phyloP scores from a whole-genome alignment of 1,140 invertebrate genomes.

The Drosophila ercepeae region DNA sequence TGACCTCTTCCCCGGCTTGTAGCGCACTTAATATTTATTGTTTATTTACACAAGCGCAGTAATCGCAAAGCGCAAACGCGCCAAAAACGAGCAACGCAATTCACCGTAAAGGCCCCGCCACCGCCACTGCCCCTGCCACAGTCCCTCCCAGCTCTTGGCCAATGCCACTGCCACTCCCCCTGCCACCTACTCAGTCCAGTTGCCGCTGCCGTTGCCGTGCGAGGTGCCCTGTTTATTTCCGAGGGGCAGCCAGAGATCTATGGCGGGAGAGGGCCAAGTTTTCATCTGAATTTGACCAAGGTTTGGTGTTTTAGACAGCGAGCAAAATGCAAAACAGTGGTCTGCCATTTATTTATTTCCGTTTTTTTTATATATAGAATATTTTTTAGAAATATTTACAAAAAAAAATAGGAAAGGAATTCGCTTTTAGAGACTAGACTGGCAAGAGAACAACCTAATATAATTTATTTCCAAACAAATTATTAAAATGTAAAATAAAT shows the following conservation, averaged over 20 bases:
- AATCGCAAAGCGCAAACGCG: slow-evolving; percentile 78
- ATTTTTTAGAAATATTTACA: too few species aligned
- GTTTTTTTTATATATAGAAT: too few species aligned
- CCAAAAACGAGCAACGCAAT: slow-evolving; percentile 74
- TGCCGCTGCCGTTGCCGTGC: not conserved
- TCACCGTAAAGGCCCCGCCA: slow-evolving; percentile 51
- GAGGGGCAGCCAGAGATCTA: slow-evolving; percentile 24
- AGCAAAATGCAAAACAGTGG: slow-evolving; percentile 34
- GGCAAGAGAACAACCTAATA: too few species aligned
- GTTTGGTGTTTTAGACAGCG: slow-evolving; percentile 14
- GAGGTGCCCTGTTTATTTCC: slow-evolving; percentile 3
- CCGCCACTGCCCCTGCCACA: slow-evolving; percentile 20
- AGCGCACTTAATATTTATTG: slow-evolving; percentile 80
- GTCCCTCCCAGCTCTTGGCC: too few species aligned
- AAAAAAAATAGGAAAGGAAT: too few species aligned
- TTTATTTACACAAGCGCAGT: slow-evolving; percentile 82
- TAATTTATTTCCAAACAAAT: too few species aligned
- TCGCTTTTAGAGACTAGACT: too few species aligned
- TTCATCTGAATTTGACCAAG: slow-evolving; percentile 23
- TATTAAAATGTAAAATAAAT: too few species aligned
- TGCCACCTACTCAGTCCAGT: too few species aligned
- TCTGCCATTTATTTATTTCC: not conserved
- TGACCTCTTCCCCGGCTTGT: slow-evolving; percentile 55
- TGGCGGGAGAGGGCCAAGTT: slow-evolving; percentile 18
- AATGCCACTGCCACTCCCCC: slow-evolving; percentile 18